Percentiles rank a stretch among this genome's conserved stretches.
phyloP scores from a whole-genome alignment of 2,888 invertebrate genomes.

The Drosophila kanekoi region DNA sequence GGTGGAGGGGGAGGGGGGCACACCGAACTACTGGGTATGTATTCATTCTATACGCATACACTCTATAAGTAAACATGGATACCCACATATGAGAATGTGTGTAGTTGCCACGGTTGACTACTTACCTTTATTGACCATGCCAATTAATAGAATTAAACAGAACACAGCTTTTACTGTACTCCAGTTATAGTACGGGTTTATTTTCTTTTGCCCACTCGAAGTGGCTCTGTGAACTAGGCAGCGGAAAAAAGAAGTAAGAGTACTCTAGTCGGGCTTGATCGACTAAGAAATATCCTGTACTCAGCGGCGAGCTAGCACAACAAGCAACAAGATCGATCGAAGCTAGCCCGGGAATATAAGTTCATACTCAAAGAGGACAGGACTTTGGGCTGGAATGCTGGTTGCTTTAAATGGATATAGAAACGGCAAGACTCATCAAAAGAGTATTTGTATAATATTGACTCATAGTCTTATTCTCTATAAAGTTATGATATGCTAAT shows the following conservation, averaged over 20 bases:
- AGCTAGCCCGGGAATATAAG: too few relatives aligned
- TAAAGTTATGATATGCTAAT: too few relatives aligned
- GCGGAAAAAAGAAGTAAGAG: conserved; percentile 8
- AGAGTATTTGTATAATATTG: too few relatives aligned
- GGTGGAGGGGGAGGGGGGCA: not conserved
- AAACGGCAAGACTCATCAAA: too few relatives aligned
- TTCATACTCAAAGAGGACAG: too few relatives aligned
- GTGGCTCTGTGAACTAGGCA: conserved; percentile 54
- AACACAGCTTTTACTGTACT: conserved; percentile 66
- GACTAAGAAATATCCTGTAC: conserved; percentile 4
- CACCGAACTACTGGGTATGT: not conserved
- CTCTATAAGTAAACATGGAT: not conserved
- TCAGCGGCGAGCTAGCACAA: too few relatives aligned
- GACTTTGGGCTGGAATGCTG: too few relatives aligned
- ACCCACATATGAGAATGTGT: not conserved
- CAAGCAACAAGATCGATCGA: too few relatives aligned
- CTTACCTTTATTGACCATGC: conserved; percentile 53
- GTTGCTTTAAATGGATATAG: too few relatives aligned
- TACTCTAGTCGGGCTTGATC: not conserved
- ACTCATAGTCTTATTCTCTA: too few relatives aligned
- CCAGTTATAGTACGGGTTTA: conserved; percentile 55
- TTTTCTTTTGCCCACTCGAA: conserved; percentile 41
- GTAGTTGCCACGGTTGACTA: conserved; percentile 49
- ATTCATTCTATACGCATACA: not conserved
- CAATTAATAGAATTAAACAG: conserved; percentile 70